These are phyloP conservation scores for Tangara arthus DNA, from an alignment of 2,797 vertebrate species.

Conservation along the genomic window DNA sequence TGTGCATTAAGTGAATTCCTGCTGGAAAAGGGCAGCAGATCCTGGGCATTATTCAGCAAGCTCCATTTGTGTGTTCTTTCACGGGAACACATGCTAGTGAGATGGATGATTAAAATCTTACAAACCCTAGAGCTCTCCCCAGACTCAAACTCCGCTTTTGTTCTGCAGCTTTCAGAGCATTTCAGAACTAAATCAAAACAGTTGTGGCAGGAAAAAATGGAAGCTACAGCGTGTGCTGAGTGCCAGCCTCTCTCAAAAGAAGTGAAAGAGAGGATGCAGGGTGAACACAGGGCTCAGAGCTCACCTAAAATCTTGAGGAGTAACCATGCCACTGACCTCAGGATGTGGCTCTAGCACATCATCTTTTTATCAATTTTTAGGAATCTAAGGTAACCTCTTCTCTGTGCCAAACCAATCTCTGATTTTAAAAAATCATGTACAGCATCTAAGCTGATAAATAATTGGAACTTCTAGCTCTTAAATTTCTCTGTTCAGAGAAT, in stretches of 20 bases:
- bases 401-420: background rate
- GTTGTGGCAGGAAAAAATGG: background rate
- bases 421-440: background rate
- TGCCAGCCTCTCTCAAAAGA: background rate
- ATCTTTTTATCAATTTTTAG: background rate
- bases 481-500: background rate
- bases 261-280: background rate
- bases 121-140: background rate
- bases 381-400: background rate
- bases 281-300: background rate
- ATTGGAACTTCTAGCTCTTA: background rate
- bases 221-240: rapidly evolving
- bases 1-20: background rate
- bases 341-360: background rate
- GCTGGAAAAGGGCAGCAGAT: slow-evolving; percentile 49
- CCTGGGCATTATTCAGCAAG: slow-evolving; percentile 29
- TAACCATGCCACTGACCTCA: background rate
- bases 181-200: background rate
- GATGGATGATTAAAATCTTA: slow-evolving; percentile 40
- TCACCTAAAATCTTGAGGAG: background rate
- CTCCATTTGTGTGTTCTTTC: slow-evolving; percentile 16
- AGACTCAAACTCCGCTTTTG: background rate
- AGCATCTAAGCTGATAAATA: background rate
- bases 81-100: slow-evolving; percentile 5
- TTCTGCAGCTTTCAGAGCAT: background rate